These are phyloP conservation scores for Microplitis manilae DNA, from an alignment of 2,888 invertebrate genomes.

Conservation along the genomic window DNA sequence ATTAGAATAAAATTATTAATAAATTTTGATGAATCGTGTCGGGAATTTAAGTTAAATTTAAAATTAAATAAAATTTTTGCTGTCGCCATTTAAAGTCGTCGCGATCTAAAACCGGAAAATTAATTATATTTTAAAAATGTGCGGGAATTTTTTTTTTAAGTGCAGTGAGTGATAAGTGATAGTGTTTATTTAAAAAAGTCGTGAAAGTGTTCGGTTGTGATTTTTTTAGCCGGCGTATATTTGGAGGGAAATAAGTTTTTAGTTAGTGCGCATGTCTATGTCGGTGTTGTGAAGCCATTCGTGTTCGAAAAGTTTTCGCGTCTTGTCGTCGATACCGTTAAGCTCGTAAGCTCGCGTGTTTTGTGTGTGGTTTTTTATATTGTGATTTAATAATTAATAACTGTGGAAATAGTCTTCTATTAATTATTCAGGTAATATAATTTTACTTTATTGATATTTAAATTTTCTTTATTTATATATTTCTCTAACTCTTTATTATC, in stretches of 20 bases:
- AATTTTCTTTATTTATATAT: too few relatives aligned
- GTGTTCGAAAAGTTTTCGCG: not conserved
- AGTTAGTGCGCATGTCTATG: not conserved
- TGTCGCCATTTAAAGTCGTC: too few relatives aligned
- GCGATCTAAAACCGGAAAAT: too few relatives aligned
- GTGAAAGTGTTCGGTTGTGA: not conserved
- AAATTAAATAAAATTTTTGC: too few relatives aligned
- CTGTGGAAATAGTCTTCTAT: not conserved
- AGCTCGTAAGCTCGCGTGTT: not conserved
- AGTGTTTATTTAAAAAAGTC: not conserved
- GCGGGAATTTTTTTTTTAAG: not conserved
- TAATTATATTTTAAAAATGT: too few relatives aligned
- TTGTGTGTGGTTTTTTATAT: not conserved
- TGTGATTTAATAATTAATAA: not conserved
- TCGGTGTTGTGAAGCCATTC: not conserved
- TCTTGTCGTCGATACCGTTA: not conserved
- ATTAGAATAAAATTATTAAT: too few relatives aligned
- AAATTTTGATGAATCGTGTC: too few relatives aligned
- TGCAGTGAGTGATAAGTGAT: not conserved
- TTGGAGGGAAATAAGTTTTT: not conserved
- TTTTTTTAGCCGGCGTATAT: not conserved
- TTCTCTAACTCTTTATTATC: too few relatives aligned
- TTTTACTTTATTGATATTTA: not conserved
- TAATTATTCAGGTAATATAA: not conserved
- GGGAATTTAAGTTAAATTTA: too few relatives aligned